Evolutionary conservation across 2,797 vertebrate genomes (phyloP).

Genomic region (Pogoniulus pusillus): DNA sequence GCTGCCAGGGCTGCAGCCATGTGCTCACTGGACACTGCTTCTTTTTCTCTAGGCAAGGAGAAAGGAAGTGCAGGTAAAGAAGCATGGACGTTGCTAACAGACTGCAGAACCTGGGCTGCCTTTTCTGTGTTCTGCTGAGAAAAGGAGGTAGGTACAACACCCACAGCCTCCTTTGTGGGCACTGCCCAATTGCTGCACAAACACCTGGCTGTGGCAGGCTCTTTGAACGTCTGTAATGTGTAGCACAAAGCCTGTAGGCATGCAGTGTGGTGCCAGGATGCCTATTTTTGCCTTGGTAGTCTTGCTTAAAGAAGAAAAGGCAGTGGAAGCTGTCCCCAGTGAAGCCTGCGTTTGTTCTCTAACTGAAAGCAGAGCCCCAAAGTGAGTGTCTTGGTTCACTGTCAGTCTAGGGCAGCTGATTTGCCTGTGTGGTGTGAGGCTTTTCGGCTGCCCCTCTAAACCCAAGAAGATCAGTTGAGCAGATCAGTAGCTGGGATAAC

Average conservation of each 20-base stretch:
- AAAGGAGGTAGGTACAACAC: not conserved
- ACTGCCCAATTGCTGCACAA: not conserved
- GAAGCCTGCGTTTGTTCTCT: not conserved
- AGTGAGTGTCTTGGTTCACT: not conserved
- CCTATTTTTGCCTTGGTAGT: not conserved
- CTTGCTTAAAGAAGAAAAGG: not conserved
- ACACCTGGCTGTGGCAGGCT: fast-evolving
- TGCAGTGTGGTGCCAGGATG: not conserved
- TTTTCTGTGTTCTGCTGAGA: not conserved
- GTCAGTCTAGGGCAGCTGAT: not conserved
- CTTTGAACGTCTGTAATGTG: not conserved
- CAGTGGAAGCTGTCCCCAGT: fast-evolving
- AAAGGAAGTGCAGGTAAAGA: not conserved
- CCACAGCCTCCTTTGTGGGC: not conserved
- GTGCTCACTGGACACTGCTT: not conserved
- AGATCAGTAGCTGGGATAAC: not conserved
- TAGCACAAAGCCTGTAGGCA: not conserved
- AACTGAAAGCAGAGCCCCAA: not conserved
- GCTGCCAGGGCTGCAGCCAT: not conserved
- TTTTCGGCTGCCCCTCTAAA: not conserved
- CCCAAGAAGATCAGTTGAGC: not conserved
- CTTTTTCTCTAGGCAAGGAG: not conserved
- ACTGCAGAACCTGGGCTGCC: not conserved
- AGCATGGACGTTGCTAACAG: not conserved
- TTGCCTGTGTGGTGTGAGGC: not conserved